A percentile compares a stretch with the other conserved stretches of the same genome.
Evolutionary conservation across 2,797 vertebrate genomes (phyloP).

Genomic region (Schizopygopsis malacanthus): DNA sequence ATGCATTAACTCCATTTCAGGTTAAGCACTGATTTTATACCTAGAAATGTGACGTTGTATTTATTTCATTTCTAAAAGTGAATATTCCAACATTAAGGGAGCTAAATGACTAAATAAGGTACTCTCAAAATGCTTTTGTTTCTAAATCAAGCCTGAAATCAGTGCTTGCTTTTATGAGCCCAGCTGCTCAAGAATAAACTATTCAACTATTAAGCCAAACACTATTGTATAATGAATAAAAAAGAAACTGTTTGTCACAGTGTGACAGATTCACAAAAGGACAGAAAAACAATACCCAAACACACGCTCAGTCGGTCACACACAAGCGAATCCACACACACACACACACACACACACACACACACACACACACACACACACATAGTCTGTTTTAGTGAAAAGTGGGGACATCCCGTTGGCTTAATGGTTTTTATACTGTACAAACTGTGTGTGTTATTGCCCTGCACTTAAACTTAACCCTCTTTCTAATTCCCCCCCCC

Average conservation of each 20-base stretch:
- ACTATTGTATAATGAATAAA: conserved; percentile 20
- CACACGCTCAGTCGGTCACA: conserved; percentile 21
- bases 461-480: no score
- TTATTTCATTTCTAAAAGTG: not conserved
- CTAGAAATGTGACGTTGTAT: not conserved
- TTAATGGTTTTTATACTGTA: no score
- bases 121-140: not conserved
- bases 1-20: not conserved
- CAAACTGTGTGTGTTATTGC: no score
- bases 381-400: no score
- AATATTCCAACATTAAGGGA: not conserved
- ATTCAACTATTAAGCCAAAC: not conserved
- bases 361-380: conserved; percentile 14
- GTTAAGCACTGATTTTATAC: not conserved
- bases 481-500: no score
- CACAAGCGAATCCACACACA: conserved; percentile 23
- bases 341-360: conserved; percentile 13
- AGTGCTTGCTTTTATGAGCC: not conserved
- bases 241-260: conserved; percentile 25
- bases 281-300: conserved; percentile 28
- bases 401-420: no score
- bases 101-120: not conserved
- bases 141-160: not conserved
- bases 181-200: conserved; percentile 29
- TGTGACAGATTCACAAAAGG: conserved; percentile 31